Percentiles rank a stretch among this genome's conserved stretches.
Evolutionary conservation across 2,797 vertebrate genomes (phyloP).

Genomic region (Sebastolobus alascanus): DNA sequence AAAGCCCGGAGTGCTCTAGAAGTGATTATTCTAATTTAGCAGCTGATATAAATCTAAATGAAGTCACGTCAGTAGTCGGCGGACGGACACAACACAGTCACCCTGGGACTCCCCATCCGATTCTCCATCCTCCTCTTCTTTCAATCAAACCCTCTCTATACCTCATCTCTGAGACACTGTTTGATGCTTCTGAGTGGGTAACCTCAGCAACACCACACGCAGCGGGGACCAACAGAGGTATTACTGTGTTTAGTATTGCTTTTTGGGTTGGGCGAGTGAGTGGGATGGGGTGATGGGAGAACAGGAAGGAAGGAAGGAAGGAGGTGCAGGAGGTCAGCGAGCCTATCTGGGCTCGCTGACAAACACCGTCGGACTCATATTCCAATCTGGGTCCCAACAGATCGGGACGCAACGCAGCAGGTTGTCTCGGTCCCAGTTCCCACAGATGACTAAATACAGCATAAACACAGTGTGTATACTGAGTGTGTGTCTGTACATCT

Average conservation of each 20-base stretch:
- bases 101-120: slow-evolving; percentile 70
- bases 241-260: slow-evolving; percentile 77
- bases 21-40: slow-evolving; percentile 99
- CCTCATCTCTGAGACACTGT: slow-evolving; percentile 53
- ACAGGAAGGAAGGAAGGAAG: slow-evolving; percentile 42
- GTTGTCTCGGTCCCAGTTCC: slow-evolving; percentile 41
- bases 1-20: slow-evolving; percentile 90
- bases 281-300: slow-evolving; percentile 48
- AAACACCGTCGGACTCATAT: slow-evolving; percentile 61
- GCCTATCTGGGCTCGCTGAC: slow-evolving; percentile 66
- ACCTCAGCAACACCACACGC: slow-evolving; percentile 85
- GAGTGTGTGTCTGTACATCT: slow-evolving; percentile 31
- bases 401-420: slow-evolving; percentile 54
- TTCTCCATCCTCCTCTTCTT: slow-evolving; percentile 45
- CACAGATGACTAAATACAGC: slow-evolving; percentile 54
- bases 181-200: slow-evolving; percentile 85
- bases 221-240: slow-evolving; percentile 76
- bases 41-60: slow-evolving; percentile 98
- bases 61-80: slow-evolving; percentile 90
- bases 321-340: slow-evolving; percentile 64
- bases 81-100: slow-evolving; percentile 92
- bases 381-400: slow-evolving; percentile 70
- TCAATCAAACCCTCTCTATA: slow-evolving; percentile 47
- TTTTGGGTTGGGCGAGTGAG: slow-evolving; percentile 63
- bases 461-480: slow-evolving; percentile 16